Evolutionary conservation across 2,113 vertebrate genomes (phyloP), one percentile per base, ranked within the genome.

Genomic region (Agapornis roseicollis): DNA sequence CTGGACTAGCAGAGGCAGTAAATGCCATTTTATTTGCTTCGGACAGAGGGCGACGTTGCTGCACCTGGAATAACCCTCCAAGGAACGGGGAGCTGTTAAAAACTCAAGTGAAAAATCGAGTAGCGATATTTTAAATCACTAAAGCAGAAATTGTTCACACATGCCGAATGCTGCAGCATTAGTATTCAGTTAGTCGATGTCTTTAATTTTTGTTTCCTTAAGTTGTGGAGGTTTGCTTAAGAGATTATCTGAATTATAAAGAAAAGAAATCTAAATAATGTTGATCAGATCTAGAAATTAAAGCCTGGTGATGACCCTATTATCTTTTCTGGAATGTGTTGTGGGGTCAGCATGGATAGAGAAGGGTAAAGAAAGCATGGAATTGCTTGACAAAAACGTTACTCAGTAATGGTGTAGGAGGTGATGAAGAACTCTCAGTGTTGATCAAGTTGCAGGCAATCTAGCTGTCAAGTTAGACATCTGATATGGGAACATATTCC

Each of bases 11-110:
- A 29, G 27, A 37, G 73, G 39, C 85, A 11, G 37, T 16, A 28
- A 23, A 1, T 85, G 94, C 72, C 47, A 2, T 76, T 80, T 49
- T 33, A 17, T 13, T 25, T 31, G 52, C 4, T 3, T 27, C 22
- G 24, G 93, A 29, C 60, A 97, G 97, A 95, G 87, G 64, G 95
- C 92, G 92, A 8, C 86, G 82, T 58, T 96, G 95, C 85, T 71
- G 88, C 94, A 10, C 50, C 55, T 37, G 88, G 68, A 53, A 1
- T 11, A 19, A 6, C 22, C 46, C 42, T 20, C 53, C 17, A 41
- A 10, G 24, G 10, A 15, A 27, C 2, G 5, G 29, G 50, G 77
- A 47, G 47, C 11, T 50, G 68, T 15, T 50, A 6, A 63, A 53
- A 58, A 25, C 10, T 31, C 41, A 1, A 28, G 42, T 24, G 84